Conservation (phyloP, 2,797 vertebrate species). For the Lepilemur septentrionalis region DNA sequence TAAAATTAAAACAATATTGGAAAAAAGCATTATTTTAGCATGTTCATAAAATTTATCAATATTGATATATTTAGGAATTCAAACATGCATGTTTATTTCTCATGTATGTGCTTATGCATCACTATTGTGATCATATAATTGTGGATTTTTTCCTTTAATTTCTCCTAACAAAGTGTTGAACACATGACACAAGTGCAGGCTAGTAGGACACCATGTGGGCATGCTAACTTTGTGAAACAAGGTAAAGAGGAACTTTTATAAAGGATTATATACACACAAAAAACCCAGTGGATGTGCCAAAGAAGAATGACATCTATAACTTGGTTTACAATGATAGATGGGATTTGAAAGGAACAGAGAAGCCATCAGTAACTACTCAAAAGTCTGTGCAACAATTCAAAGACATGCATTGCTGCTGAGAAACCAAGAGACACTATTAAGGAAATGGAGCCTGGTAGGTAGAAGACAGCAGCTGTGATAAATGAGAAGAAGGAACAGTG, state of each 20-base stretch:
- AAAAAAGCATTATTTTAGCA: background rate
- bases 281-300: constrained; percentile 33
- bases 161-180: background rate
- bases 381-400: constrained; percentile 68
- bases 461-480: constrained; percentile 71
- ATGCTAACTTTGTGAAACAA: background rate
- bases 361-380: constrained; percentile 67
- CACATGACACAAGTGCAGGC: background rate
- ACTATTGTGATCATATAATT: background rate
- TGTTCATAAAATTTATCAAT: background rate
- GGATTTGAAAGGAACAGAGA: constrained; percentile 54
- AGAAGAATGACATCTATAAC: constrained; percentile 45
- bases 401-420: constrained; percentile 64
- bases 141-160: background rate
- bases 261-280: background rate
- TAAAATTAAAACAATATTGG: background rate
- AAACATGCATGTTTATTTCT: background rate
- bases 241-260: background rate
- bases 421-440: constrained; percentile 50
- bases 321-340: constrained; percentile 61
- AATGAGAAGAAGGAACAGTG: constrained; percentile 56
- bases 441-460: constrained; percentile 72
- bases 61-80: constrained; percentile 7
- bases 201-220: background rate
- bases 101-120: rapidly evolving